These are phyloP conservation scores for Ommatoiulus sabulosus DNA, from an alignment of 2,888 invertebrate genomes.

Conservation along the genomic window DNA sequence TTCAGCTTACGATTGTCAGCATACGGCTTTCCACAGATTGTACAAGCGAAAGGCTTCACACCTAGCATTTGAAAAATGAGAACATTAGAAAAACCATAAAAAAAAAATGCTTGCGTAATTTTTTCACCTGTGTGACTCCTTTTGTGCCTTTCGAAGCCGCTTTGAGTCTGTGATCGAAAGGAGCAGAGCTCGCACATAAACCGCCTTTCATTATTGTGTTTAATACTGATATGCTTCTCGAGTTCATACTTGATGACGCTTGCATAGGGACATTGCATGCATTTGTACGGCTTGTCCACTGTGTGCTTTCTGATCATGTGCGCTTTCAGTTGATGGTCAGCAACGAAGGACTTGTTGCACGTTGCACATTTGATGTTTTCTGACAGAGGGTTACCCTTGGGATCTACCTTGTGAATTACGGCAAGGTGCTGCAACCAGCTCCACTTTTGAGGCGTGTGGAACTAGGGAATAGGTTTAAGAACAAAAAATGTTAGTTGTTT, in stretches of 20 bases:
- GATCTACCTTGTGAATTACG: conserved; percentile 62
- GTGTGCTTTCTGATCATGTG: conserved; percentile 63
- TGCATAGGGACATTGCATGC: conserved; percentile 63
- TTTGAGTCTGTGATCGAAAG: conserved; percentile 55
- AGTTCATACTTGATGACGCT: conserved; percentile 64
- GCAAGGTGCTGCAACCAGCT: conserved; percentile 63
- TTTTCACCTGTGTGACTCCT: conserved; percentile 34
- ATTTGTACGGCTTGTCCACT: conserved; percentile 61
- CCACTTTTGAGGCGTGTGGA: conserved; percentile 62
- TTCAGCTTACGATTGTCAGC: conserved; percentile 64
- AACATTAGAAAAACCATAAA: background rate
- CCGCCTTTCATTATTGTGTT: conserved; percentile 63
- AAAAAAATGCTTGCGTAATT: too few species aligned
- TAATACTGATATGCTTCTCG: conserved; percentile 63
- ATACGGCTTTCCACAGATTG: conserved; percentile 62
- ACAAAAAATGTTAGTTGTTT: background rate
- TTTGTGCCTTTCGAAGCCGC: conserved; percentile 51
- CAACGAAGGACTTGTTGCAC: conserved; percentile 60
- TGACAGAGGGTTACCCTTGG: conserved; percentile 62
- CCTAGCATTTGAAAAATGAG: conserved; percentile 47
- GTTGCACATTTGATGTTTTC: conserved; percentile 59
- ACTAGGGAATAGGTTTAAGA: background rate
- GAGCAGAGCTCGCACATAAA: conserved; percentile 55
- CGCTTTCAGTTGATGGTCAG: conserved; percentile 63
- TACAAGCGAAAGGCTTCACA: conserved; percentile 63